phyloP scores from a whole-genome alignment of 2,888 invertebrate species.

The Acleris literana region DNA sequence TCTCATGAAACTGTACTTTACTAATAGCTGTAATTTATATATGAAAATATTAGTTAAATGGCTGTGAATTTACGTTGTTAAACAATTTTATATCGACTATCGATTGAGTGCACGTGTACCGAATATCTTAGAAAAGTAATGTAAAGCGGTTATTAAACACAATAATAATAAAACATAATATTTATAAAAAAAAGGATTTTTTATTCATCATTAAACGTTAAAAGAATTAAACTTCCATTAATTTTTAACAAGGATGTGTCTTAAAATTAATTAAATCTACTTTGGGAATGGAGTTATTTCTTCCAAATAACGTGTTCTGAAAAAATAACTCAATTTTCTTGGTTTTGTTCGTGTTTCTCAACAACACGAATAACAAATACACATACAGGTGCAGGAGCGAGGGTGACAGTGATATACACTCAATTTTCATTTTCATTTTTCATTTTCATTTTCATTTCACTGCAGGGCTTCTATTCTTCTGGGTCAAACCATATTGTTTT shows the following conservation, averaged over 20 bases:
- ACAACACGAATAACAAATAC: too few species aligned
- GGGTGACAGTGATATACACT: too few species aligned
- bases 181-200: conserved; percentile 5
- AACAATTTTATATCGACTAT: conserved; percentile 40
- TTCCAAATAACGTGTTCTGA: too few species aligned
- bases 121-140: neutral
- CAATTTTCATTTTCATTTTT: too few species aligned
- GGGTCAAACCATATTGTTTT: too few species aligned
- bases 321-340: too few species aligned
- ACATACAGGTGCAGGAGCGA: too few species aligned
- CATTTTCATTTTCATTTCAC: too few species aligned
- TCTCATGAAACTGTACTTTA: too few species aligned
- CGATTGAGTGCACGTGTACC: conserved; percentile 18
- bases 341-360: too few species aligned
- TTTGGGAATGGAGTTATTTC: neutral
- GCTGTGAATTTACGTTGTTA: conserved; percentile 54
- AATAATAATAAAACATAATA: conserved; percentile 29
- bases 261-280: conserved; percentile 24
- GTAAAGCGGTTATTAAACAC: neutral
- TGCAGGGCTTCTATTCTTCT: too few species aligned
- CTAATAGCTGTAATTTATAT: neutral
- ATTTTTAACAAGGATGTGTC: conserved; percentile 37
- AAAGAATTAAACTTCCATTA: conserved; percentile 34
- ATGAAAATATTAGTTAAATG: conserved; percentile 41
- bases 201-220: conserved; percentile 32